These are phyloP conservation scores for Penaeus japonicus DNA, from an alignment of 1,140 invertebrate species.

Conservation along the genomic window DNA sequence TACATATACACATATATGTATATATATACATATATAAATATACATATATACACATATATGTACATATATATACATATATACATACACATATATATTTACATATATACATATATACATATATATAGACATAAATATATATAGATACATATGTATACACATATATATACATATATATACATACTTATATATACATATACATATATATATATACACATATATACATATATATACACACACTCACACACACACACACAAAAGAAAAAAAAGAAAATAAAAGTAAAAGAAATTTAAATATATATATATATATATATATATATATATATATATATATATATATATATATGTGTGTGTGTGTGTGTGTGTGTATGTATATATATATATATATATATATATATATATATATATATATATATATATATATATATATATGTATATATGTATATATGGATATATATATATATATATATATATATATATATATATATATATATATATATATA, in stretches of 20 bases:
- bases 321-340: too few relatives aligned
- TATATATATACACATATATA: background rate
- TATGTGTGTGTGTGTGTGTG: too few relatives aligned
- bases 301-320: too few relatives aligned
- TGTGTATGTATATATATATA: too few relatives aligned
- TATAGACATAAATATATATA: background rate
- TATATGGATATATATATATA: too few relatives aligned
- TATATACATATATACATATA: background rate
- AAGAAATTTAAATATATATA: too few relatives aligned
- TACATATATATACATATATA: background rate
- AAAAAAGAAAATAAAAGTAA: too few relatives aligned
- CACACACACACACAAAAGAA: background rate
- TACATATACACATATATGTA: background rate
- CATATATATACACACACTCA: background rate
- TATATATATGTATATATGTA: too few relatives aligned
- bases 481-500: too few relatives aligned
- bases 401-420: too few relatives aligned
- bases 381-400: too few relatives aligned
- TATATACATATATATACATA: background rate
- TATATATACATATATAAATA: slow-evolving; percentile 2
- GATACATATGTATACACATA: background rate
- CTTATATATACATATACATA: background rate
- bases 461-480: too few relatives aligned
- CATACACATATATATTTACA: background rate
- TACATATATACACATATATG: background rate